A percentile compares a stretch with the other conserved stretches of the same genome.
These are phyloP conservation scores for Numida meleagris DNA, from an alignment of 2,113 vertebrate species.

Conservation along the genomic window DNA sequence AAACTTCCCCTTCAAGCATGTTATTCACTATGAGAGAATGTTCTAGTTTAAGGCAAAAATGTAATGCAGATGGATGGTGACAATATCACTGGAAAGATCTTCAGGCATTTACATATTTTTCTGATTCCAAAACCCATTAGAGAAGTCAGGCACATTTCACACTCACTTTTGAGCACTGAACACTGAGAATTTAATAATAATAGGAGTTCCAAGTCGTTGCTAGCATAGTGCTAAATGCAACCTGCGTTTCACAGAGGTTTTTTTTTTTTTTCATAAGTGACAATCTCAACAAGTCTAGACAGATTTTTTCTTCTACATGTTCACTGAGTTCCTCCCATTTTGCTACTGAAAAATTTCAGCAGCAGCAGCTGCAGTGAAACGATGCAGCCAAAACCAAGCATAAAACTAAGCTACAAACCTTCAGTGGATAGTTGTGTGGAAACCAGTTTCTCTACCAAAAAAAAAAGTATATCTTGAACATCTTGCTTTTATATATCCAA, in stretches of 20 bases:
- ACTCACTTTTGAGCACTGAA: constrained; percentile 36
- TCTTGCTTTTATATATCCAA: neutral
- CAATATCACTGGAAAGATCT: constrained; percentile 31
- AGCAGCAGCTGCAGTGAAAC: neutral
- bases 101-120: constrained; percentile 42
- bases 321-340: neutral
- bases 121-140: constrained; percentile 37
- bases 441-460: neutral
- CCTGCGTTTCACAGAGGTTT: neutral
- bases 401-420: neutral
- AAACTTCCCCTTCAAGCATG: neutral
- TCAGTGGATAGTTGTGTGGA: neutral
- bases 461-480: neutral
- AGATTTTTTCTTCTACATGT: neutral
- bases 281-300: neutral
- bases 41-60: constrained; percentile 32
- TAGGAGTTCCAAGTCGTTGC: constrained; percentile 7
- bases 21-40: neutral
- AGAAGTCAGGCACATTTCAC: constrained; percentile 33
- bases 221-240: neutral
- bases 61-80: constrained; percentile 40
- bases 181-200: constrained; percentile 31
- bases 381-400: neutral
- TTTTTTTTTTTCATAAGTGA: neutral
- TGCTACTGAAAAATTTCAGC: neutral